These are phyloP conservation scores for Cepaea nemoralis DNA, from an alignment of 1,140 invertebrate genomes.

Conservation along the genomic window DNA sequence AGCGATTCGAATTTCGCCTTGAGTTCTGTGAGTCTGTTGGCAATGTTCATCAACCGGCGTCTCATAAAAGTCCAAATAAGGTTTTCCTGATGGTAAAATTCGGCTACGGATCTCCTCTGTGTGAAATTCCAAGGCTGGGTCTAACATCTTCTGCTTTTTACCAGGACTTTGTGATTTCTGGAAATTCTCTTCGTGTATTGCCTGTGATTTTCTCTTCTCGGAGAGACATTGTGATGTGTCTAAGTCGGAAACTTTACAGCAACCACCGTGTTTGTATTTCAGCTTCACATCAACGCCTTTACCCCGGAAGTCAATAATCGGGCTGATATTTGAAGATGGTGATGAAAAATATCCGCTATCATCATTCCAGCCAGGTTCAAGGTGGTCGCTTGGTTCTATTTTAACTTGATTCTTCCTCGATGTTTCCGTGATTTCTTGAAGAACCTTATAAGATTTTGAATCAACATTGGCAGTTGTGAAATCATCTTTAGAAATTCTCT, in stretches of 20 bases:
- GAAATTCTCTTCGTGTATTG: neutral
- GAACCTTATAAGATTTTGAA: neutral
- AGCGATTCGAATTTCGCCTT: too few species aligned
- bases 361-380: neutral
- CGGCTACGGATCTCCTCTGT: too few species aligned
- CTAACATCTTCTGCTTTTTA: neutral
- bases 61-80: too few species aligned
- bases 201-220: neutral
- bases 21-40: too few species aligned
- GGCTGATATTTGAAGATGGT: neutral
- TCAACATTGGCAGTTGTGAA: neutral
- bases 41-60: too few species aligned
- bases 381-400: neutral
- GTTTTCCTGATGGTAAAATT: too few species aligned
- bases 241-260: too few species aligned
- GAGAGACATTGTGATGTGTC: too few species aligned
- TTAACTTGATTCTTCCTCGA: neutral
- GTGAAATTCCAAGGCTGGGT: neutral
- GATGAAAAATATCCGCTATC: constrained; percentile 20
- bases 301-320: neutral
- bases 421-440: neutral
- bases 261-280: too few species aligned
- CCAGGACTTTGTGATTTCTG: neutral
- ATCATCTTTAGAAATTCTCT: neutral
- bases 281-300: neutral